These are phyloP conservation scores for Crocidura indochinensis DNA, from an alignment of 2,797 vertebrate species.

Conservation along the genomic window DNA sequence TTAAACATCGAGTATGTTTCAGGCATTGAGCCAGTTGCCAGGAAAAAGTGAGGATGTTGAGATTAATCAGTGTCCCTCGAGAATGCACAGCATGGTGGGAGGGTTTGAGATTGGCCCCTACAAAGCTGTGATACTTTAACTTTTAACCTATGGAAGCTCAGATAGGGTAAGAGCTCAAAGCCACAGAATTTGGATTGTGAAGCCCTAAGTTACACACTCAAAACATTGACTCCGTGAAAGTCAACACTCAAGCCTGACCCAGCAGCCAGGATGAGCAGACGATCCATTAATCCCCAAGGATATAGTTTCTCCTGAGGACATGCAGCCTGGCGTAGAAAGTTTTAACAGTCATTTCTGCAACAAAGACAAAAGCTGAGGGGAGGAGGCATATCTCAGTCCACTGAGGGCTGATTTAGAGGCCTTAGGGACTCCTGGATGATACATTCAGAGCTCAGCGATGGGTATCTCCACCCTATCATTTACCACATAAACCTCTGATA, in stretches of 20 bases:
- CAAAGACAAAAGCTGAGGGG: neutral
- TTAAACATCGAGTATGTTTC: neutral
- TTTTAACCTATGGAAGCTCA: no score
- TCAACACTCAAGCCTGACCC: neutral
- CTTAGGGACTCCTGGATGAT: neutral
- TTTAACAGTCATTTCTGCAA: neutral
- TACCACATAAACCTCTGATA: neutral
- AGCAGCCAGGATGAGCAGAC: neutral
- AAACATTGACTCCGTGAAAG: neutral
- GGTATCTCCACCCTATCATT: slow-evolving; percentile 3
- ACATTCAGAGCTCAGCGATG: neutral
- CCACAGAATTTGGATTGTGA: neutral
- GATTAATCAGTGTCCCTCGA: neutral
- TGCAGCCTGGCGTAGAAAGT: neutral
- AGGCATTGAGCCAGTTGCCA: neutral
- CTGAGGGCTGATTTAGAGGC: no score
- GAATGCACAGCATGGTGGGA: neutral
- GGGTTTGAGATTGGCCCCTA: neutral
- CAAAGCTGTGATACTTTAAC: neutral
- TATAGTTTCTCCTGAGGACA: neutral
- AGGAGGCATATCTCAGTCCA: neutral
- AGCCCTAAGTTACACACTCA: neutral
- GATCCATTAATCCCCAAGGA: neutral
- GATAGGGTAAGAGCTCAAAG: neutral
- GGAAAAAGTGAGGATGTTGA: neutral